Conservation (phyloP, 1,140 invertebrate species). For the Pseudomyrmex gracilis region DNA sequence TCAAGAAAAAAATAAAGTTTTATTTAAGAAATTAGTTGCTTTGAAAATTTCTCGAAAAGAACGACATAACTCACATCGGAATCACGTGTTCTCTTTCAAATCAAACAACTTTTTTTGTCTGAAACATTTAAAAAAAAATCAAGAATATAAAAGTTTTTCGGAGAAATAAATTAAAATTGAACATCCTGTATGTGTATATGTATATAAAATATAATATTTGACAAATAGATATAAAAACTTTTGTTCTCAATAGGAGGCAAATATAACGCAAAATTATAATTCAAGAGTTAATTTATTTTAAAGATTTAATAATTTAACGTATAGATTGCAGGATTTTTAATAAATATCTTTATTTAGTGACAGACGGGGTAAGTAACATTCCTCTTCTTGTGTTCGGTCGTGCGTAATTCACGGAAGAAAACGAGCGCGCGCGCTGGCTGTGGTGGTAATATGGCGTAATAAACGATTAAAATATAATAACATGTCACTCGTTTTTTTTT, state of each 20-base stretch:
- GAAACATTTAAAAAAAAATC: too few relatives aligned
- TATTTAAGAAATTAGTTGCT: background rate
- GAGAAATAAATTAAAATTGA: too few relatives aligned
- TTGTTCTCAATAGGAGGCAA: background rate
- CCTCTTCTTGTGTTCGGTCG: conserved; percentile 24
- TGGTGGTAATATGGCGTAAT: conserved; percentile 44
- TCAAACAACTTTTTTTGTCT: too few relatives aligned
- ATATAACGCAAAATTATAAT: conserved; percentile 9
- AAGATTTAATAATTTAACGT: conserved; percentile 38
- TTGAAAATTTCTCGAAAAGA: background rate
- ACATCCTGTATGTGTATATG: too few relatives aligned
- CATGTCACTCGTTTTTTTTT: conserved; percentile 30
- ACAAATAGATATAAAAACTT: too few relatives aligned
- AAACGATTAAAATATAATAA: conserved; percentile 61
- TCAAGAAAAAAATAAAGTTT: background rate
- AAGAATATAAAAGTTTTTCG: too few relatives aligned
- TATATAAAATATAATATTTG: too few relatives aligned
- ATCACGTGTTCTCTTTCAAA: background rate
- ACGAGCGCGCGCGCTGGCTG: conserved; percentile 9
- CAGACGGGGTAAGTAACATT: conserved; percentile 30
- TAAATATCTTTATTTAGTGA: conserved; percentile 43
- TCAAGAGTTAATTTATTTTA: background rate
- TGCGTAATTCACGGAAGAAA: conserved; percentile 24
- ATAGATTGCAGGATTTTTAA: conserved; percentile 7
- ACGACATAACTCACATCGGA: background rate